Evolutionary conservation across 2,888 invertebrate species (phyloP), one percentile per base, ranked within the genome.

Genomic region (Glaucopsyche alexis): DNA sequence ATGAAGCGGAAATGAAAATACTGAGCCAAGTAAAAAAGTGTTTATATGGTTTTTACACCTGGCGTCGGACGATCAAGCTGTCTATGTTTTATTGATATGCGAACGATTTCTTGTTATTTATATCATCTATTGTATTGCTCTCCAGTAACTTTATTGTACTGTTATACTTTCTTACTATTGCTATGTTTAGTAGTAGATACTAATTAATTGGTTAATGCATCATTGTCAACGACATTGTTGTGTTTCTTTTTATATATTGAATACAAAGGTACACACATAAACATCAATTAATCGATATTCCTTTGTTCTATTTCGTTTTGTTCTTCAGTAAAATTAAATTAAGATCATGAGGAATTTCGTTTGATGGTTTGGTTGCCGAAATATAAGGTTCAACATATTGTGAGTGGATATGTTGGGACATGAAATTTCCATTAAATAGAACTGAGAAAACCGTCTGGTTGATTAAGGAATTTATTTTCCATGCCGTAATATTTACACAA

Each of bases 1-100:
- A 71, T 74, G 76, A 73, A 73, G 75, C 75, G 76, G 74, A 71
- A 60, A 75, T 73, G 73, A 73, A 75, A 71, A 75, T 74, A 75
- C 75, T 74, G 74, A 72, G 74, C 71, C 71, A 67, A 66, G 75
- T 73, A 75, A 76, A 76, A 75, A 76, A 64, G 74, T 73, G 74
- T 71, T 69, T 14, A 4, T 47, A 60, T 38, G 60, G 29, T 69
- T 69, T 69, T 69, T 69, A 29, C 13, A 29, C 7, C 49, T 49
- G 69, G 69, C 69, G 69, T 69, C 69, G 69, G 66, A 60, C 29
- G 67, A 67, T 69, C 47, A 4, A 19, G 69, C 29, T 7, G 19
- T 67, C 45, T 47, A 45, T 69, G 69, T 49, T 47, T 69, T 69
- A 69, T 47, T 69, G 47, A 69, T 49, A 49, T 69, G 69, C 29